Percentiles rank a stretch among this genome's conserved stretches.
Conservation (phyloP, 2,888 invertebrate genomes). For the Timema cristinae region DNA sequence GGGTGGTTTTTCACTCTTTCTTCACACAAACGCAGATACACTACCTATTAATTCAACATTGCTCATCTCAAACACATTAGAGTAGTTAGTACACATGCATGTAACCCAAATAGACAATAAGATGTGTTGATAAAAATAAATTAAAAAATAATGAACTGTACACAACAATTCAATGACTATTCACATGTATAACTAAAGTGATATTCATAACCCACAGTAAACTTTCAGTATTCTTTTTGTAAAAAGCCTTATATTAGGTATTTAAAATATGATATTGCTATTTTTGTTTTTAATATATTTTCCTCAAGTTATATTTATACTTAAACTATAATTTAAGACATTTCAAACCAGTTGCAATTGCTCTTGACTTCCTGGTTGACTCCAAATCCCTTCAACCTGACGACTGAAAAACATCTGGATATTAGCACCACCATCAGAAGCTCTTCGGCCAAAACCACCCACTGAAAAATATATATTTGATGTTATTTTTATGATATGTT, state of each 20-base stretch:
- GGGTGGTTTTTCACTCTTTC: no score
- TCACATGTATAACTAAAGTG: no score
- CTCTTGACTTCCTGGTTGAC: conserved; percentile 54
- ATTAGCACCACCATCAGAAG: conserved; percentile 95
- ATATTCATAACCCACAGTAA: neutral
- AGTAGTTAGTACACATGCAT: no score
- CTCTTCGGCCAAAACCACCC: conserved; percentile 81
- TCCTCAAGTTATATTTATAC: neutral
- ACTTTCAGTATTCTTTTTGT: neutral
- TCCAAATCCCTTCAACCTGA: conserved; percentile 50
- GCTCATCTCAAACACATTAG: no score
- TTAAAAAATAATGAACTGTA: no score
- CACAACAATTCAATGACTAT: no score
- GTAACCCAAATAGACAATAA: no score
- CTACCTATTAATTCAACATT: no score
- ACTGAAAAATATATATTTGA: conserved; percentile 45
- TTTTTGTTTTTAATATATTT: neutral
- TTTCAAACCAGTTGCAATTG: conserved; percentile 49
- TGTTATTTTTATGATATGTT: neutral
- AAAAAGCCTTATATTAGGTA: neutral
- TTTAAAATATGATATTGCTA: no score
- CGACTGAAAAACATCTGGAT: conserved; percentile 65
- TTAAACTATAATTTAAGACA: neutral
- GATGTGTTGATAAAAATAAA: no score
- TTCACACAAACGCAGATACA: no score